These are phyloP conservation scores for Mimumesa dahlbomi DNA, from an alignment of 2,888 invertebrate species.

Conservation along the genomic window DNA sequence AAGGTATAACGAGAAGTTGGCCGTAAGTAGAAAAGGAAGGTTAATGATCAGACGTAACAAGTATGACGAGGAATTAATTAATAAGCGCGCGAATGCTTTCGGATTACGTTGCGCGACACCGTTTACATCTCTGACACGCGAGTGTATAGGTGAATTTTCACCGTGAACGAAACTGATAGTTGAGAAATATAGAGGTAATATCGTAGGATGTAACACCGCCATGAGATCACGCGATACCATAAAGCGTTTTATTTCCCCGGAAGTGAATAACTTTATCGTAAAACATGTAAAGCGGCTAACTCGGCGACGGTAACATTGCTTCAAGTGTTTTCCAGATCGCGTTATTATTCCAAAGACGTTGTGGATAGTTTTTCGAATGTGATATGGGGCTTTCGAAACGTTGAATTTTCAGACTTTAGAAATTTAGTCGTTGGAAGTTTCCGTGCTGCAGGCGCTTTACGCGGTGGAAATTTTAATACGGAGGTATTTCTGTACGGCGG, in stretches of 20 bases:
- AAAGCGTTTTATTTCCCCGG: slow-evolving; percentile 39
- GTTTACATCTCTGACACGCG: background rate
- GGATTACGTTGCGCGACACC: background rate
- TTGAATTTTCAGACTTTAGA: too few relatives aligned
- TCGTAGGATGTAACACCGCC: slow-evolving; percentile 3
- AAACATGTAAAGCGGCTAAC: background rate
- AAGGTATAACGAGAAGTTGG: background rate
- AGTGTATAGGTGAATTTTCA: background rate
- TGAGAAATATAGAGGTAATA: slow-evolving; percentile 33
- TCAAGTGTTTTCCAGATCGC: too few relatives aligned
- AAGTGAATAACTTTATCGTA: slow-evolving; percentile 42
- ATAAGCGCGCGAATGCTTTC: background rate
- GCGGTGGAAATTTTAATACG: too few relatives aligned
- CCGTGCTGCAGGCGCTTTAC: too few relatives aligned
- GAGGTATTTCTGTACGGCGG: too few relatives aligned
- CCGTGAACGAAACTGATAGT: background rate
- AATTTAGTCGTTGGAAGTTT: too few relatives aligned
- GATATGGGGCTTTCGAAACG: too few relatives aligned
- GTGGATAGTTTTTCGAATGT: too few relatives aligned
- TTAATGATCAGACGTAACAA: slow-evolving; percentile 1
- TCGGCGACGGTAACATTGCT: too few relatives aligned
- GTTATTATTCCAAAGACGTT: too few relatives aligned
- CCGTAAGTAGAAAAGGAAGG: background rate
- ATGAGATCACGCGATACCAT: slow-evolving; percentile 30
- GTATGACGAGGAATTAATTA: too few relatives aligned